Evolutionary conservation across 2,888 invertebrate genomes (phyloP).

Genomic region (Temnothorax rugatulus): DNA sequence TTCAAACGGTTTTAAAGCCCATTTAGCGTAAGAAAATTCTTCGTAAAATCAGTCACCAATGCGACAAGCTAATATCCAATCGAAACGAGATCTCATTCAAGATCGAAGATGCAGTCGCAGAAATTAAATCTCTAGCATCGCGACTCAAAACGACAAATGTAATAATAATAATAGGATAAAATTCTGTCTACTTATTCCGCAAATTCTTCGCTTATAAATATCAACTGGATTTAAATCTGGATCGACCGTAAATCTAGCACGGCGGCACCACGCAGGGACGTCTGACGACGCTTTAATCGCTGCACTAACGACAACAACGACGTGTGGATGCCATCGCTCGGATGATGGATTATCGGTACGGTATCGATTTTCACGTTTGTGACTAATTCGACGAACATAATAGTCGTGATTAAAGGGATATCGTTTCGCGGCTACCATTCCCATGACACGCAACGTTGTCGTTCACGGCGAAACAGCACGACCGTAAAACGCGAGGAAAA

Average conservation of each 20-base stretch:
- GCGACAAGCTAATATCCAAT: conserved; percentile 46
- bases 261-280: not conserved
- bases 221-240: not conserved
- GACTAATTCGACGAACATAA: conserved; percentile 39
- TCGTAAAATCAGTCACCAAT: conserved; percentile 18
- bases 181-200: not conserved
- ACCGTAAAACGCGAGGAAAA: conserved; percentile 55
- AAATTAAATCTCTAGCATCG: not conserved
- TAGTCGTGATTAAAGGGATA: conserved; percentile 47
- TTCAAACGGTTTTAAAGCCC: conserved; percentile 48
- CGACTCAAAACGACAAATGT: not conserved
- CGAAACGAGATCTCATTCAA: conserved; percentile 10
- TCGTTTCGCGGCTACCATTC: conserved; percentile 13
- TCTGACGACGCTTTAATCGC: conserved; percentile 29
- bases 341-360: conserved; percentile 33
- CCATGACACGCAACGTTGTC: conserved; percentile 18
- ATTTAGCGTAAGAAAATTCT: conserved; percentile 44
- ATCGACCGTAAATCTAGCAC: conserved; percentile 2
- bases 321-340: conserved; percentile 3
- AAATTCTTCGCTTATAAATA: not conserved
- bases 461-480: conserved; percentile 13
- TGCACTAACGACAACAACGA: not conserved
- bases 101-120: not conserved
- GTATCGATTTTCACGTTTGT: conserved; percentile 24
- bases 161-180: not conserved